Evolutionary conservation across 1,140 invertebrate genomes (phyloP).

Genomic region (Steinernema khuongi): DNA sequence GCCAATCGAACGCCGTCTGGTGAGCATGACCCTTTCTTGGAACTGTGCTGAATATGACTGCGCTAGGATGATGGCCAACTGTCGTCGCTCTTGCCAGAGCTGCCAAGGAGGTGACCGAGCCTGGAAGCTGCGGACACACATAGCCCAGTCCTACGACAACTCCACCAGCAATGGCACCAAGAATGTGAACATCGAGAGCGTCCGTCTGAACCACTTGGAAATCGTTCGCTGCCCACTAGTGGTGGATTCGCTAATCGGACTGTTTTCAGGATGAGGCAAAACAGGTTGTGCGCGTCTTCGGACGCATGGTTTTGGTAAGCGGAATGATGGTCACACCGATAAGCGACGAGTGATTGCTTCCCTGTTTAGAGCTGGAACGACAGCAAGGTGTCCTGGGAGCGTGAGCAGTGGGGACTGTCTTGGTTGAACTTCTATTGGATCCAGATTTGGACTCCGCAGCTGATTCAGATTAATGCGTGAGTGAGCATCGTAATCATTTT

Average conservation of each 20-base stretch:
- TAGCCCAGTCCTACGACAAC: constrained; percentile 54
- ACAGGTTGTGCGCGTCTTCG: constrained; percentile 48
- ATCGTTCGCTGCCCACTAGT: constrained; percentile 35
- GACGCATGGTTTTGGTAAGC: constrained; percentile 48
- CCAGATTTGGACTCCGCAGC: constrained; percentile 57
- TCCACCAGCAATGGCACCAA: constrained; percentile 42
- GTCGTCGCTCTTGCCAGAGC: constrained; percentile 54
- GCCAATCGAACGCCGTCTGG: constrained; percentile 57
- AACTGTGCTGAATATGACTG: constrained; percentile 21
- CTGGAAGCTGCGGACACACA: constrained; percentile 51
- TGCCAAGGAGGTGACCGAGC: constrained; percentile 57
- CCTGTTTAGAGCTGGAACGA: constrained; percentile 51
- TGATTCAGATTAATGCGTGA: constrained; percentile 57
- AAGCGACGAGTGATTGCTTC: constrained; percentile 16
- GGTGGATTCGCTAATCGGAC: neutral
- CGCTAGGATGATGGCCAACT: constrained; percentile 57
- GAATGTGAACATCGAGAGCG: constrained; percentile 47
- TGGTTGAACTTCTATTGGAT: constrained; percentile 59
- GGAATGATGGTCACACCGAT: constrained; percentile 2
- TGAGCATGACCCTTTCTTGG: constrained; percentile 23
- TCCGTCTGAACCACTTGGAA: constrained; percentile 54
- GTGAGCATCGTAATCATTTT: constrained; percentile 11
- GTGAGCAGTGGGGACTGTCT: constrained; percentile 54
- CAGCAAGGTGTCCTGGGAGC: constrained; percentile 53
- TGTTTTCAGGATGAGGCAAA: constrained; percentile 44